Percentiles rank a stretch among this genome's conserved stretches.
Conservation (phyloP, 2,797 vertebrate species). For the Cheirogaleus major region DNA sequence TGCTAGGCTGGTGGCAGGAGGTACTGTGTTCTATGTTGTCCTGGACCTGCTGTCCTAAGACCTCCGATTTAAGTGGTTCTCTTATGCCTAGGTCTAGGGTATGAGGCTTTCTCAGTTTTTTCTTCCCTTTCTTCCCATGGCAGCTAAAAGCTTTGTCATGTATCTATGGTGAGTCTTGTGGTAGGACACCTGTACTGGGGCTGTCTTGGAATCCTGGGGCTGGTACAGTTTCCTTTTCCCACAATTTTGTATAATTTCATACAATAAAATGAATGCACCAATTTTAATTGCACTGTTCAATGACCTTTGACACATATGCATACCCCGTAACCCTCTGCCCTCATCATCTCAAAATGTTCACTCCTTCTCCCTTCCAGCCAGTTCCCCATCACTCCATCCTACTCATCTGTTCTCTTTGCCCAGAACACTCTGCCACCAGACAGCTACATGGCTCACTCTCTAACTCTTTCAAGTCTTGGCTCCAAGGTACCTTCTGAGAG, state of each 20-base stretch:
- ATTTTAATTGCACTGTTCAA: neutral
- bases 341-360: neutral
- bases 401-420: neutral
- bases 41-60: neutral
- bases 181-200: neutral
- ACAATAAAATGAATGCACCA: neutral
- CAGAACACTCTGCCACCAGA: neutral
- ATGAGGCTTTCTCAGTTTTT: neutral
- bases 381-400: neutral
- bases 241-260: neutral
- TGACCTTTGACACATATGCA: neutral
- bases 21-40: neutral
- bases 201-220: neutral
- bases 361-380: neutral
- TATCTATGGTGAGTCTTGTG: neutral
- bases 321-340: neutral
- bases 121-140: neutral
- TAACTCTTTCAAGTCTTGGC: neutral
- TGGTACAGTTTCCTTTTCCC: neutral
- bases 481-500: neutral
- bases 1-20: neutral
- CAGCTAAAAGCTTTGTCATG: neutral
- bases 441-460: neutral
- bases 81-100: neutral
- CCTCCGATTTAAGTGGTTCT: neutral